A percentile compares a stretch with the other conserved stretches of the same genome.
Evolutionary conservation across 2,797 vertebrate genomes (phyloP).

Genomic region (Sphenopsis melanotis): DNA sequence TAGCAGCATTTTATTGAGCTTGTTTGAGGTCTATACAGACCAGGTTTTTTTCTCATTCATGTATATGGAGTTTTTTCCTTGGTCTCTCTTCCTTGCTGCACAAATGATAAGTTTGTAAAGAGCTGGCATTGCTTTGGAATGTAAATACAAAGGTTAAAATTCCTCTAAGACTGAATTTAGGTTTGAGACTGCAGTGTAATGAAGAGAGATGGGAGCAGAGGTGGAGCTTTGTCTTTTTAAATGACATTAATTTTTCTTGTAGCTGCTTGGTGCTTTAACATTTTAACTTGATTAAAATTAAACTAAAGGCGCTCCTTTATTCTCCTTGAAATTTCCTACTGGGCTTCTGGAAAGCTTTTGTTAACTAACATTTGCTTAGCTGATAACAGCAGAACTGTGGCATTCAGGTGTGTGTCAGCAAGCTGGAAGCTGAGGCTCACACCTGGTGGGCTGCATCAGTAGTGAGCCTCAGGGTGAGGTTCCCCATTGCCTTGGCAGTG

Average conservation of each 20-base stretch:
- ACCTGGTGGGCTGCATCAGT: not conserved
- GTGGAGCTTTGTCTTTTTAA: not conserved
- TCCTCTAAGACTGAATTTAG: not conserved
- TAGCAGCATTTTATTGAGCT: not conserved
- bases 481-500: not conserved
- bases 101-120: not conserved
- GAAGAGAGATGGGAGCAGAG: not conserved
- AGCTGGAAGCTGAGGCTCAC: not conserved
- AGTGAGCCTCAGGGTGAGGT: not conserved
- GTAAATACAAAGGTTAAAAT: not conserved
- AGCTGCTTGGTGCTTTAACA: not conserved
- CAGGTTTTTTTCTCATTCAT: not conserved
- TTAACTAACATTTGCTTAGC: not conserved
- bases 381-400: not conserved
- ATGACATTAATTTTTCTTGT: not conserved
- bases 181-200: not conserved
- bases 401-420: constrained; percentile 22
- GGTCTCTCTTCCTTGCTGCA: not conserved
- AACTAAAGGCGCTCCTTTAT: not conserved
- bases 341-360: constrained; percentile 22
- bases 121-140: not conserved
- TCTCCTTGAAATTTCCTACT: constrained; percentile 31
- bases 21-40: not conserved
- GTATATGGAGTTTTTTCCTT: not conserved
- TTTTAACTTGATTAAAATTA: constrained; percentile 8